phyloP scores from a whole-genome alignment of 2,797 vertebrate genomes.

The Argya squamiceps region DNA sequence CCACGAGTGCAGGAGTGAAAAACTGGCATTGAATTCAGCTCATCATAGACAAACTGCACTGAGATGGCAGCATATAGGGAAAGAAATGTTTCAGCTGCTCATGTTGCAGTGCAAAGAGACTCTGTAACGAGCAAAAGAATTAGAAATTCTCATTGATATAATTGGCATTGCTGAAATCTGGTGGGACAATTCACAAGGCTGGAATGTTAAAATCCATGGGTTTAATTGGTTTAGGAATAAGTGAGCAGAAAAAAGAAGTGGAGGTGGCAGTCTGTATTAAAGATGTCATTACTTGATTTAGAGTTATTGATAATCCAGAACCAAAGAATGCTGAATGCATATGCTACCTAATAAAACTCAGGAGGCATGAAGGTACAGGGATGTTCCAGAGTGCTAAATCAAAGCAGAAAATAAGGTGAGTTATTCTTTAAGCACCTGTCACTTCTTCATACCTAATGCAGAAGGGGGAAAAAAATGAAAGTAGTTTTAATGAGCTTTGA shows the following conservation, averaged over 20 bases:
- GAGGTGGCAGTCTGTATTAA: background rate
- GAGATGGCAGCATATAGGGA: background rate
- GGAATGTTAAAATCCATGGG: constrained; percentile 17
- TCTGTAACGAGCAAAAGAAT: background rate
- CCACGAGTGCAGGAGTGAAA: background rate
- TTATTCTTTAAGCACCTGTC: background rate
- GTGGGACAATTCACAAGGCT: background rate
- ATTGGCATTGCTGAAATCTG: background rate
- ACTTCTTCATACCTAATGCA: background rate
- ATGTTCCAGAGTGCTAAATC: constrained; percentile 11
- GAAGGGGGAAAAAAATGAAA: background rate
- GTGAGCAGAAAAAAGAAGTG: background rate
- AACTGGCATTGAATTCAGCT: background rate
- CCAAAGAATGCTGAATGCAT: background rate
- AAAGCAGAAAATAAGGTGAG: background rate
- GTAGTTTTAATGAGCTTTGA: background rate
- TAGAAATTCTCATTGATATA: background rate
- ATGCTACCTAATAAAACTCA: background rate
- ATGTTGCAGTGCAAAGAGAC: background rate
- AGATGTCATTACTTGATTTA: constrained; percentile 12
- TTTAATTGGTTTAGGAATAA: constrained; percentile 9
- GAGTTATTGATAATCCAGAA: constrained; percentile 37
- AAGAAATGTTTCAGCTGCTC: background rate
- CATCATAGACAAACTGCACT: background rate
- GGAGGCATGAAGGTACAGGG: background rate